Percentiles rank a stretch among this genome's conserved stretches.
These are phyloP conservation scores for Squalus acanthias DNA, from an alignment of 2,797 vertebrate genomes.

Conservation along the genomic window DNA sequence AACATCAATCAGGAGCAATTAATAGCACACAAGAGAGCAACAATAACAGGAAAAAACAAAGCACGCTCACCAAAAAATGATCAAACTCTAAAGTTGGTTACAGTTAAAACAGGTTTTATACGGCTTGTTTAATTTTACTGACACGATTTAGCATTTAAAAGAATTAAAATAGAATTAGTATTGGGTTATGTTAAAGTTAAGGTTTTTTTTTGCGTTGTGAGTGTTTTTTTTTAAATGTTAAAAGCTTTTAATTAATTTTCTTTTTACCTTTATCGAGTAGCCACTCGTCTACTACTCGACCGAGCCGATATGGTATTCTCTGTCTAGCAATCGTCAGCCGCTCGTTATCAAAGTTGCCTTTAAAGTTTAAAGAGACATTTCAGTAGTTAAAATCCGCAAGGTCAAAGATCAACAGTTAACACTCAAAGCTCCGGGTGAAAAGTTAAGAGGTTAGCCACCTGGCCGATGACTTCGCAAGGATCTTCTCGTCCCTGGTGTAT, in stretches of 20 bases:
- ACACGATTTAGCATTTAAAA: slow-evolving; percentile 58
- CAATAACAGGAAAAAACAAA: background rate
- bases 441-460: background rate
- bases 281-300: slow-evolving; percentile 99
- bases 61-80: background rate
- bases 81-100: background rate
- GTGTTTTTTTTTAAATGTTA: slow-evolving; percentile 3
- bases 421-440: slow-evolving; percentile 6
- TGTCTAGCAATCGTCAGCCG: slow-evolving; percentile 99
- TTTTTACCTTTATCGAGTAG: slow-evolving; percentile 99
- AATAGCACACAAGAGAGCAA: slow-evolving; percentile 11
- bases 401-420: slow-evolving; percentile 53
- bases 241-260: slow-evolving; percentile 69
- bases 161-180: slow-evolving; percentile 69
- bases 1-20: background rate
- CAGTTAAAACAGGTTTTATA: slow-evolving; percentile 27
- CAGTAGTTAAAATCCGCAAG: slow-evolving; percentile 69
- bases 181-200: slow-evolving; percentile 77
- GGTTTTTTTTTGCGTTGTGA: slow-evolving; percentile 38
- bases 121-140: slow-evolving; percentile 58
- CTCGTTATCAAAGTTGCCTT: slow-evolving; percentile 99
- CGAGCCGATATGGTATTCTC: slow-evolving; percentile 99
- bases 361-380: slow-evolving; percentile 64
- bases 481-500: slow-evolving; percentile 31
- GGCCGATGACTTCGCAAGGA: background rate